Evolutionary conservation across 2,113 vertebrate genomes (phyloP), one percentile per base, ranked within the genome.

Genomic region (Aplodontia rufa): DNA sequence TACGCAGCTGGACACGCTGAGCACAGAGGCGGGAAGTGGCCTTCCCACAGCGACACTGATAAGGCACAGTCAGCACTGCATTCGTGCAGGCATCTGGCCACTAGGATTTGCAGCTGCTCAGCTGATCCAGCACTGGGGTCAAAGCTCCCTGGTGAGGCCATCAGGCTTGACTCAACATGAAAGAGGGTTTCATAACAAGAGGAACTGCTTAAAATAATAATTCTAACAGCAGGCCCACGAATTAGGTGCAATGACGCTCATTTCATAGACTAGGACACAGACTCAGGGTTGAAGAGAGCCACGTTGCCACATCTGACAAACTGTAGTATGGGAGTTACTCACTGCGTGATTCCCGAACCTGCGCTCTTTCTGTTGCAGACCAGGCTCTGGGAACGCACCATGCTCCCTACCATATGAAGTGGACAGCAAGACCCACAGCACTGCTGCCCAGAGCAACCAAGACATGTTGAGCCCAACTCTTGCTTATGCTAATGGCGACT

Each of bases 221-320:
- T n/a, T 16, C n/a, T 40, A 49, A 45, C 11, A 16, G 16, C 1
- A 47, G 13, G 1, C 0, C 30, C 2, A 0, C 13, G 30, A 42
- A n/a, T 17, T 6, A 81, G 42, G 11, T 9, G n/a, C 84, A 58
- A 1, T 20, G 17, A 14, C 22, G n/a, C 6, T 83, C 19, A 32
- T 37, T 87, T 71, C 30, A 1, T 14, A 62, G 37, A n/a, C 8
- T 47, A 82, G 42, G 62, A 79, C 68, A 79, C 40, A 35, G n/a
- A 45, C 47, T 49, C 28, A 30, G 40, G 19, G 19, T 26, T 68
- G 32, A 87, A n/a, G 64, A 12, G 5, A 30, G 49, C 13, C 24
- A 6, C 1, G 35, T 19, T 58, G 13, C 22, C 37, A 47, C 24
- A 17, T 9, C 49, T 51, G 40, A 30, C 14, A 47, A 32, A 40